Percentiles rank a stretch among this genome's conserved stretches.
Evolutionary conservation across 2,888 invertebrate genomes (phyloP).

Genomic region (Hoplodrina ambigua): DNA sequence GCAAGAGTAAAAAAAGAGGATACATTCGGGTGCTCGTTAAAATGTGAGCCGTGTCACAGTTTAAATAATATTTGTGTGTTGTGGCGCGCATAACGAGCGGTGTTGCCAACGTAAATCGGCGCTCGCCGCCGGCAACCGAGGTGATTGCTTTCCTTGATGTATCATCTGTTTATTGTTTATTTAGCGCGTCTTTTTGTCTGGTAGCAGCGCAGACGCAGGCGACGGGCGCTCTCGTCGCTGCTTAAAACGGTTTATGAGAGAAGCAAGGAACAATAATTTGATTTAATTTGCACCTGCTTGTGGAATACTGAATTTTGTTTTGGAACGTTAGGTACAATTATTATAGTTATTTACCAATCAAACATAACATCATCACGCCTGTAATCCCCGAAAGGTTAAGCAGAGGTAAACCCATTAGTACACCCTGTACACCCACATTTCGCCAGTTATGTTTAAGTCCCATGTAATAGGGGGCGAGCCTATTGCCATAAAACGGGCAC

Average conservation of each 20-base stretch:
- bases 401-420: too few species aligned
- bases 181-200: conserved; percentile 82
- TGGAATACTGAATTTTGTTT: not conserved
- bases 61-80: conserved; percentile 75
- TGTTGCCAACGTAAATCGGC: conserved; percentile 75
- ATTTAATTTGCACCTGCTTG: conserved; percentile 29
- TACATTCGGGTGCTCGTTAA: conserved; percentile 72
- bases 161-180: conserved; percentile 85
- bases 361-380: too few species aligned
- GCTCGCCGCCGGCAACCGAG: conserved; percentile 77
- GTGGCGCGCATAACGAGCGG: conserved; percentile 72
- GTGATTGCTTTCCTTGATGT: conserved; percentile 86
- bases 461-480: too few species aligned
- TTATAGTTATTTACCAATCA: too few species aligned
- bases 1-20: conserved; percentile 63
- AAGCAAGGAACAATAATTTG: conserved; percentile 37
- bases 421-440: too few species aligned
- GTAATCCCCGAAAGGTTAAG: too few species aligned
- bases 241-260: not conserved
- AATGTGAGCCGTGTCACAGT: conserved; percentile 68
- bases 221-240: not conserved
- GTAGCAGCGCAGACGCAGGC: conserved; percentile 70
- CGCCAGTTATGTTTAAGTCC: too few species aligned
- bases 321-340: not conserved
- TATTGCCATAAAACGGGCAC: too few species aligned